These are phyloP conservation scores for Stomatorhinus ivindoensis DNA, from an alignment of 2,113 vertebrate species.

Conservation along the genomic window DNA sequence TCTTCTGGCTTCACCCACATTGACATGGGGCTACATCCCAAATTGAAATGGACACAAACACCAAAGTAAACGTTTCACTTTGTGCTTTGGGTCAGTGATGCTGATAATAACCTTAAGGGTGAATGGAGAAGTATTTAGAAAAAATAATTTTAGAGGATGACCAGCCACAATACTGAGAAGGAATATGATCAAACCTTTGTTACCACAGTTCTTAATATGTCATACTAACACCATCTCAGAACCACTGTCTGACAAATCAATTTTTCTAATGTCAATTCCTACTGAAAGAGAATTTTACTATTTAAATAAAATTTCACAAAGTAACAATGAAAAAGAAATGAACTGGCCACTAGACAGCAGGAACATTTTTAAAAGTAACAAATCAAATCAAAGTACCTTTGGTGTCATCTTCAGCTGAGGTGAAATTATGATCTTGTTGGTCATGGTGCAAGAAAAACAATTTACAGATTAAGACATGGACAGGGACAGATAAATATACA, in stretches of 20 bases:
- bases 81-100: neutral
- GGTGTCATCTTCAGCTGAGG: neutral
- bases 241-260: neutral
- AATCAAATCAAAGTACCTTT: neutral
- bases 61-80: neutral
- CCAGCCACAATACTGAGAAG: neutral
- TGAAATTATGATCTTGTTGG: neutral
- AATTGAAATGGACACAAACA: neutral
- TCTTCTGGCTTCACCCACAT: neutral
- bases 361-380: neutral
- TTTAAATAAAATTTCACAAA: neutral
- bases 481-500: neutral
- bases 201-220: neutral
- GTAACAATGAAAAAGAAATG: neutral
- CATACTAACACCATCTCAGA: neutral
- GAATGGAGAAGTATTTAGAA: neutral
- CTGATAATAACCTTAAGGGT: neutral
- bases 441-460: neutral
- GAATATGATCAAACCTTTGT: neutral
- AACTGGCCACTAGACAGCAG: neutral
- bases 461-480: neutral
- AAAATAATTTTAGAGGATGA: neutral
- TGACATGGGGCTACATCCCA: neutral
- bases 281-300: neutral
- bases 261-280: neutral